A percentile compares a stretch with the other conserved stretches of the same genome.
phyloP scores from a whole-genome alignment of 2,888 invertebrate species.

The Lepetodrilus schrolli region DNA sequence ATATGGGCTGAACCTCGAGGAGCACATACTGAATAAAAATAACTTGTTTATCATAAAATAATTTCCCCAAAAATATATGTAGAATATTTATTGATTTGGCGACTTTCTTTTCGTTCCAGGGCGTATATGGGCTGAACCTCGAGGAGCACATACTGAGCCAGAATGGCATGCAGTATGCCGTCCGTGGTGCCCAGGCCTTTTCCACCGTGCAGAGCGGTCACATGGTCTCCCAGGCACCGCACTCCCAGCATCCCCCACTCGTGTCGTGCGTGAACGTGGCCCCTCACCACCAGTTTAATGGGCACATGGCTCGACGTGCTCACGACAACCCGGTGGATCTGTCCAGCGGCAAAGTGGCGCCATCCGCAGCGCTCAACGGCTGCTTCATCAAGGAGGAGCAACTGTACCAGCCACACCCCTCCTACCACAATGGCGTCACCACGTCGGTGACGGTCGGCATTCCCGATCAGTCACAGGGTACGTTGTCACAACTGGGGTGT shows the following conservation, averaged over 20 bases:
- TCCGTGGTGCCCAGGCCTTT: slow-evolving; percentile 44
- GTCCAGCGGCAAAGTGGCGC: slow-evolving; percentile 53
- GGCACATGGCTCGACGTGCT: slow-evolving; percentile 59
- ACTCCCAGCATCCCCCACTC: slow-evolving; percentile 2
- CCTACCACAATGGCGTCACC: slow-evolving; percentile 38
- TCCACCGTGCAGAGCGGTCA: slow-evolving; percentile 38
- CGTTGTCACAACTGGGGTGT: too few species aligned
- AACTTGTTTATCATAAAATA: too few species aligned
- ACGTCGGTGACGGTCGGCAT: slow-evolving; percentile 58
- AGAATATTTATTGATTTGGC: too few species aligned
- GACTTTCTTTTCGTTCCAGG: slow-evolving; percentile 24
- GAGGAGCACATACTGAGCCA: slow-evolving; percentile 38
- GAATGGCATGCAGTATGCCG: slow-evolving; percentile 44
- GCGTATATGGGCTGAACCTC: slow-evolving; percentile 35
- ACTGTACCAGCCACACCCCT: slow-evolving; percentile 30
- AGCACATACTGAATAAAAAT: slow-evolving; percentile 41
- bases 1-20: slow-evolving; percentile 36
- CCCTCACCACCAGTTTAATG: slow-evolving; percentile 43
- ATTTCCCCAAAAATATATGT: too few species aligned
- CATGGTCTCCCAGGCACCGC: slow-evolving; percentile 30
- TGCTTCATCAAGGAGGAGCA: slow-evolving; percentile 51
- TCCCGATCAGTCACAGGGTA: slow-evolving; percentile 60
- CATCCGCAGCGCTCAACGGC: slow-evolving; percentile 52
- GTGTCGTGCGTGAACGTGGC: not conserved
- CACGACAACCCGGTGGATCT: slow-evolving; percentile 65